Conservation (phyloP, 1,140 invertebrate genomes). For the Drosophila persimilis region DNA sequence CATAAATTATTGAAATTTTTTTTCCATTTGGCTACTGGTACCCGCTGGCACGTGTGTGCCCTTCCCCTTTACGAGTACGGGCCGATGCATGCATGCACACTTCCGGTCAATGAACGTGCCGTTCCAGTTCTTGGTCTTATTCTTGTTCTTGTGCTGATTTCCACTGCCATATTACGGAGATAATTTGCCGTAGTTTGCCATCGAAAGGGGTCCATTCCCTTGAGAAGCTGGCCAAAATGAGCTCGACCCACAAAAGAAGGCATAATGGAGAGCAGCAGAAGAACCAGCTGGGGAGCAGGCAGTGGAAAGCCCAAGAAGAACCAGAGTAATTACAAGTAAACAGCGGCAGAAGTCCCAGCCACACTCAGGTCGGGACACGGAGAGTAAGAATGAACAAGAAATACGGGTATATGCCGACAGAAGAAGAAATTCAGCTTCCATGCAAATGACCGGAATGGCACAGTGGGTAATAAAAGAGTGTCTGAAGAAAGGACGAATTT, state of each 20-base stretch:
- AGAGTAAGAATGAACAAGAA: too few species aligned
- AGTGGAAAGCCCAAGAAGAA: neutral
- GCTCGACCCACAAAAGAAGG: constrained; percentile 27
- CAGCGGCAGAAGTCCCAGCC: too few species aligned
- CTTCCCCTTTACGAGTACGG: constrained; percentile 22
- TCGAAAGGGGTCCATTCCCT: constrained; percentile 27
- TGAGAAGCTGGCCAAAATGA: constrained; percentile 6
- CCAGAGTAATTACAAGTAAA: too few species aligned
- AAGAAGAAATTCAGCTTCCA: too few species aligned
- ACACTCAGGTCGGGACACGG: too few species aligned
- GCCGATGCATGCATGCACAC: constrained; percentile 53
- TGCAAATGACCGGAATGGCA: too few species aligned
- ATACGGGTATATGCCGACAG: too few species aligned
- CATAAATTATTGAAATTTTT: constrained; percentile 62
- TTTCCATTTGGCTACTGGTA: constrained; percentile 24
- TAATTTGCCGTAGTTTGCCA: constrained; percentile 47
- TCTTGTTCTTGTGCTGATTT: too few species aligned
- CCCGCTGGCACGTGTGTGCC: constrained; percentile 20
- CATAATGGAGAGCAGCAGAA: constrained; percentile 7
- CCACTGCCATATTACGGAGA: constrained; percentile 33
- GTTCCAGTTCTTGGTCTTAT: neutral
- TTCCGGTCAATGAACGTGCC: constrained; percentile 66
- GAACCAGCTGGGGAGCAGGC: constrained; percentile 15
- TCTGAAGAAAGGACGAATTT: too few species aligned
- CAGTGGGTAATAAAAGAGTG: too few species aligned